phyloP scores from a whole-genome alignment of 2,888 invertebrate species.

The Cremastobaeus sp. region DNA sequence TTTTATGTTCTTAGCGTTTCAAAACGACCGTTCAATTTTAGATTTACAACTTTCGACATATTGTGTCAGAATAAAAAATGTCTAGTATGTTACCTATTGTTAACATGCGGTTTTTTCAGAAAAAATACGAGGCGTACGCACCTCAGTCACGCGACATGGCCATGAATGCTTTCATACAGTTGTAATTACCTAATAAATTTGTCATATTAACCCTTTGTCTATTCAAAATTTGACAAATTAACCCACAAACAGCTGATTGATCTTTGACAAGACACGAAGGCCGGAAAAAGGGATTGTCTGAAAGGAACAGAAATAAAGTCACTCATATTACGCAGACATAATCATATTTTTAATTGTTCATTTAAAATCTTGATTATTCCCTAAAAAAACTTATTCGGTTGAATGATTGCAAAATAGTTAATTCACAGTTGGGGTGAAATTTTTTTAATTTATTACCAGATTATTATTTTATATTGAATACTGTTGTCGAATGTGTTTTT shows the following conservation, averaged over 20 bases:
- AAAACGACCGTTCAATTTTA: not conserved
- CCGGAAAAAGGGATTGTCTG: conserved; percentile 33
- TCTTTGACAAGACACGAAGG: conserved; percentile 27
- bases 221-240: conserved; percentile 38
- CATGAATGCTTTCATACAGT: conserved; percentile 38
- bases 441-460: too few species aligned
- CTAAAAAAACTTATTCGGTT: too few species aligned
- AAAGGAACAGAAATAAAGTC: not conserved
- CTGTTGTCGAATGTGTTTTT: too few species aligned
- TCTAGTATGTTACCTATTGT: not conserved
- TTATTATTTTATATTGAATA: too few species aligned
- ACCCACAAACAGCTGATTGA: conserved; percentile 34
- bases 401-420: too few species aligned
- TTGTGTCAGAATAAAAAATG: too few species aligned
- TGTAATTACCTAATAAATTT: conserved; percentile 41
- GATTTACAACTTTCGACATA: too few species aligned
- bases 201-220: conserved; percentile 40
- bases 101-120: conserved; percentile 6
- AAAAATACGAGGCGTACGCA: conserved; percentile 4
- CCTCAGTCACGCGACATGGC: conserved; percentile 27
- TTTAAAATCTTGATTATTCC: not conserved
- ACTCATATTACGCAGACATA: not conserved
- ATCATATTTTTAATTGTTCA: not conserved
- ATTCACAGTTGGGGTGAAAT: too few species aligned
- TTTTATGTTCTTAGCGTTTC: not conserved